Evolutionary conservation across 2,797 vertebrate genomes (phyloP).

Genomic region (Oryzias sinensis): DNA sequence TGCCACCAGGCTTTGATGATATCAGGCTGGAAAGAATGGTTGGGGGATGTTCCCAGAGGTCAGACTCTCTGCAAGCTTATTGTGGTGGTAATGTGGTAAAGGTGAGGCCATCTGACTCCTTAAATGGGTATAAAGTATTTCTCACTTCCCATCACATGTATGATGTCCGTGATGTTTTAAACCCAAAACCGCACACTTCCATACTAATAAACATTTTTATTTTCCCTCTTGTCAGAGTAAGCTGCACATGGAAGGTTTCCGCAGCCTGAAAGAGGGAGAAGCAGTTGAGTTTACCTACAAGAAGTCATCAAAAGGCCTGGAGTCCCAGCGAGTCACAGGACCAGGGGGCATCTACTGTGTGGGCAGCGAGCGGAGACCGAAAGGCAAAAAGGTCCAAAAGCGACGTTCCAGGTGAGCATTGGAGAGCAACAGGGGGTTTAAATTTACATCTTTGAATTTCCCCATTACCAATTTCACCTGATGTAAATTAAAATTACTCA

Average conservation of each 20-base stretch:
- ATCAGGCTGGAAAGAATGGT: slow-evolving; percentile 25
- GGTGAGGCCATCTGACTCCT: slow-evolving; percentile 6
- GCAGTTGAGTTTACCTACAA: slow-evolving; percentile 95
- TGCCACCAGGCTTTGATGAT: slow-evolving; percentile 26
- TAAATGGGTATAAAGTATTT: neutral
- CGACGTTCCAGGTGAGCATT: slow-evolving; percentile 87
- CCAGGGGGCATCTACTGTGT: slow-evolving; percentile 89
- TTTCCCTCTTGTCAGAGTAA: slow-evolving; percentile 83
- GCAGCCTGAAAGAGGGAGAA: slow-evolving; percentile 95
- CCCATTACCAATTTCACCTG: no score
- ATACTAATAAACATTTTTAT: neutral
- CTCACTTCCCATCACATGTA: neutral
- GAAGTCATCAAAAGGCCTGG: slow-evolving; percentile 93
- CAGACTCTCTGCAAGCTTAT: slow-evolving; percentile 21
- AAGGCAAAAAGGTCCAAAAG: slow-evolving; percentile 92
- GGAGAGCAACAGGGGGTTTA: no score
- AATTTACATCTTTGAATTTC: no score
- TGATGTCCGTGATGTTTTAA: neutral
- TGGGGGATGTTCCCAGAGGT: slow-evolving; percentile 28
- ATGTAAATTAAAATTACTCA: no score
- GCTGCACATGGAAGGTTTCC: slow-evolving; percentile 97
- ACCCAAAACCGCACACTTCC: neutral
- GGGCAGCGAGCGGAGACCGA: slow-evolving; percentile 92
- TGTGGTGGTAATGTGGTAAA: slow-evolving; percentile 17
- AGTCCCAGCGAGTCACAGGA: slow-evolving; percentile 91